Evolutionary conservation across 2,797 vertebrate species (phyloP).

Genomic region (Tarsius wallacei): DNA sequence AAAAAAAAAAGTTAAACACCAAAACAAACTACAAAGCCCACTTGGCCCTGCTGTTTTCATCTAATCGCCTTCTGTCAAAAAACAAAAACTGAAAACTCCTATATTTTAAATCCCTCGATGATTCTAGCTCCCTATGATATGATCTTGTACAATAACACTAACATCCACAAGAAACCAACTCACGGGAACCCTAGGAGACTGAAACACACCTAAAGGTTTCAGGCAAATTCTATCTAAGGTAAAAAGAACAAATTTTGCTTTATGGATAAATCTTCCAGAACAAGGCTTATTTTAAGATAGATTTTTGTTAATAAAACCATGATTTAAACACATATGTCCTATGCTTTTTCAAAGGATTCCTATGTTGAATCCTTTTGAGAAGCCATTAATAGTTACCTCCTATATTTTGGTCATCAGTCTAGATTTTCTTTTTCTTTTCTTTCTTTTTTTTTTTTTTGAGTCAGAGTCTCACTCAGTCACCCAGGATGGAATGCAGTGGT

Average conservation of each 20-base stretch:
- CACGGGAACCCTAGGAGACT: neutral
- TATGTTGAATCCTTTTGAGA: constrained; percentile 27
- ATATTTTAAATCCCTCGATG: constrained; percentile 49
- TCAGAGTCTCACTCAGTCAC: too few species aligned
- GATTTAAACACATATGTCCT: constrained; percentile 9
- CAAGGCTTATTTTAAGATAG: constrained; percentile 39
- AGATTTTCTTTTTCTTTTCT: neutral
- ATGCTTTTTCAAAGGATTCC: constrained; percentile 43
- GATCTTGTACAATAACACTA: neutral
- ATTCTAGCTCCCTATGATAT: neutral
- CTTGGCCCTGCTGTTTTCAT: constrained; percentile 36
- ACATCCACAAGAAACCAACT: constrained; percentile 14
- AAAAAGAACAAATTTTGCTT: constrained; percentile 25
- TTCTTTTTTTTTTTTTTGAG: too few species aligned
- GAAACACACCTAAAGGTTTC: constrained; percentile 34
- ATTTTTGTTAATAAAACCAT: constrained; percentile 51
- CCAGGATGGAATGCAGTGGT: too few species aligned
- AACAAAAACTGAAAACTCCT: neutral
- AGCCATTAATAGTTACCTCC: constrained; percentile 17
- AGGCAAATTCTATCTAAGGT: constrained; percentile 12
- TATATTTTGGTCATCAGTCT: neutral
- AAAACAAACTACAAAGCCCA: constrained; percentile 41
- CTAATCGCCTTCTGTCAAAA: neutral
- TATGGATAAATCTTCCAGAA: constrained; percentile 62
- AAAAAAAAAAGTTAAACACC: constrained; percentile 56